Conservation (phyloP, 2,797 vertebrate genomes). For the Cirrhinus mrigala region DNA sequence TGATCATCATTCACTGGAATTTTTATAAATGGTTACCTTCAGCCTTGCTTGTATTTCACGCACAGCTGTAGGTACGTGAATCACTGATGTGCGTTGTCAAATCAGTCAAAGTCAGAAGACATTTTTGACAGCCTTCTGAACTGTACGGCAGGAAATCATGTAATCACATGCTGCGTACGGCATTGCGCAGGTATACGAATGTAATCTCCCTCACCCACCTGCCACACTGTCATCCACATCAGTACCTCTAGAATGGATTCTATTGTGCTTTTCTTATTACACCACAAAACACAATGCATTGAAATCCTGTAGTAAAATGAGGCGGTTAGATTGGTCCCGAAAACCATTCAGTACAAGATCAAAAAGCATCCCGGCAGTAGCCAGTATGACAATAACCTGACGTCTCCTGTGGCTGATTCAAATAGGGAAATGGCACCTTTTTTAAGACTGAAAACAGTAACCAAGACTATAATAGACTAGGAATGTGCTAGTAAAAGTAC, state of each 20-base stretch:
- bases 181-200: background rate
- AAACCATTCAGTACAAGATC: background rate
- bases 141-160: background rate
- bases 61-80: constrained; percentile 6
- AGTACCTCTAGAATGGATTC: background rate
- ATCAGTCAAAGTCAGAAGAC: constrained; percentile 25
- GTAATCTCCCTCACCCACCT: constrained; percentile 26
- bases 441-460: background rate
- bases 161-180: background rate
- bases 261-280: constrained; percentile 4
- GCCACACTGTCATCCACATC: constrained; percentile 22
- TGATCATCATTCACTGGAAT: constrained; percentile 28
- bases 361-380: background rate
- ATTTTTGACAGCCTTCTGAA: background rate
- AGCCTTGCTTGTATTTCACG: constrained; percentile 1
- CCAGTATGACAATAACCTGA: background rate
- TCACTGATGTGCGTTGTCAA: constrained; percentile 18
- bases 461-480: background rate
- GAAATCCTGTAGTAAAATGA: background rate
- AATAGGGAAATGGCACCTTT: background rate
- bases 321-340: background rate
- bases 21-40: constrained; percentile 34
- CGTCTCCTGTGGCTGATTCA: background rate
- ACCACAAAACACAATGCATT: background rate
- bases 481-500: background rate